Evolutionary conservation across 2,113 vertebrate species (phyloP).

Genomic region (Cryptomyrus ogoouensis): DNA sequence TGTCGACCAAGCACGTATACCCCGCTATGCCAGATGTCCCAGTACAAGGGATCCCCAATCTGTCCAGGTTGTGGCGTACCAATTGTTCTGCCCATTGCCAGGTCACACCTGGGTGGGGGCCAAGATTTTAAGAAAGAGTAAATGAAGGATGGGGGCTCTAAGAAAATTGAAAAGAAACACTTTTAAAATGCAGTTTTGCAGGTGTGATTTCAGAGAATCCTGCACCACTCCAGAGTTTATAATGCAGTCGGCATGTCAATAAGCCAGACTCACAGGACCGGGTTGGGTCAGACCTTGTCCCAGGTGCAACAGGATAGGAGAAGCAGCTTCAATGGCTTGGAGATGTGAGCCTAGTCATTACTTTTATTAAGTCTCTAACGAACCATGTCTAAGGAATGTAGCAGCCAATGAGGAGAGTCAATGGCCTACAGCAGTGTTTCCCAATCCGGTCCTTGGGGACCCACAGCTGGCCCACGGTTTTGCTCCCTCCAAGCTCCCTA

Average conservation of each 20-base stretch:
- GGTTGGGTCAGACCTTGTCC: slow-evolving; percentile 8
- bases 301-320: neutral
- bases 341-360: neutral
- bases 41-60: neutral
- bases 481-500: neutral
- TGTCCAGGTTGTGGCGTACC: slow-evolving; percentile 34
- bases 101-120: slow-evolving; percentile 50
- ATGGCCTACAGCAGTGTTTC: neutral
- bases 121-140: slow-evolving; percentile 56
- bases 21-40: slow-evolving; percentile 38
- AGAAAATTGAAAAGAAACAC: neutral
- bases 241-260: slow-evolving; percentile 37
- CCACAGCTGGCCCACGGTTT: neutral
- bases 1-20: neutral
- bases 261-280: slow-evolving; percentile 25
- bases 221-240: slow-evolving; percentile 28
- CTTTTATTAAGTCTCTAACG: neutral
- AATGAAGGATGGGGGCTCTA: slow-evolving; percentile 41
- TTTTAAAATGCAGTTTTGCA: slow-evolving; percentile 25
- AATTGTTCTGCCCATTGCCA: slow-evolving; percentile 50
- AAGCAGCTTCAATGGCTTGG: neutral
- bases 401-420: neutral
- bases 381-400: neutral
- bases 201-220: slow-evolving; percentile 42
- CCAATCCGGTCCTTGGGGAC: neutral